Evolutionary conservation across 2,113 vertebrate genomes (phyloP), one percentile per base, ranked within the genome.

Genomic region (Ammodytes dubius): DNA sequence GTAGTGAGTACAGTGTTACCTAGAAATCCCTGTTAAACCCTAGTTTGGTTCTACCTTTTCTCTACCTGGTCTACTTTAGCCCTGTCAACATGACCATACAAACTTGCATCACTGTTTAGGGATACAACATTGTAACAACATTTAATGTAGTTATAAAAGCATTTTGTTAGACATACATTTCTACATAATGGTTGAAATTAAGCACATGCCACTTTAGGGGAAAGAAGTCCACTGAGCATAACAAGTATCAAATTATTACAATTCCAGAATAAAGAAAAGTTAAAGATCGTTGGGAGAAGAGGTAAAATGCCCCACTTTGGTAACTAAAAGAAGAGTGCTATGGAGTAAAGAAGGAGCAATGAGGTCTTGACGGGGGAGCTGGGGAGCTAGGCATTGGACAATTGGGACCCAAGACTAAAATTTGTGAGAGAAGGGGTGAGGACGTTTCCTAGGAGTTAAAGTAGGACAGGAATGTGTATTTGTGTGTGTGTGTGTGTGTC

Each of bases 1-100:
- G 91, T 96, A 97, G 96, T 95, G 96, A 97, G 96, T 89, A 89
- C 95, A 92, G 96, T 91, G 79, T 92, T 90, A 87, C 93, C 27
- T 92, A 94, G 94, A 91, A 89, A 73, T 27, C 83, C 79, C 83
- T 90, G 69, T 91, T 64, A 90, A 84, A 87, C 86, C 88, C 86
- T 73, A 87, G 82, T 88, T 80, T 87, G 80, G 80, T 84, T 88
- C 73, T 78, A 63, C 87, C 85, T 82, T 83, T 82, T 68, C 47
- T 85, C 47, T 87, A 73, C 40, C 45, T 86, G 80, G 75, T 74
- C 63, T 79, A 57, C 72, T 79, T 77, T 68, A 92, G 78, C 68
- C 39, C 60, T 78, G 13, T 68, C 67, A 39, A 86, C 80, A 84
- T 49, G 3, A 80, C 19, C 87, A 86, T 57, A 64, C 74, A 87